Conservation (phyloP, 2,113 vertebrate species). For the Elanoides forficatus region DNA sequence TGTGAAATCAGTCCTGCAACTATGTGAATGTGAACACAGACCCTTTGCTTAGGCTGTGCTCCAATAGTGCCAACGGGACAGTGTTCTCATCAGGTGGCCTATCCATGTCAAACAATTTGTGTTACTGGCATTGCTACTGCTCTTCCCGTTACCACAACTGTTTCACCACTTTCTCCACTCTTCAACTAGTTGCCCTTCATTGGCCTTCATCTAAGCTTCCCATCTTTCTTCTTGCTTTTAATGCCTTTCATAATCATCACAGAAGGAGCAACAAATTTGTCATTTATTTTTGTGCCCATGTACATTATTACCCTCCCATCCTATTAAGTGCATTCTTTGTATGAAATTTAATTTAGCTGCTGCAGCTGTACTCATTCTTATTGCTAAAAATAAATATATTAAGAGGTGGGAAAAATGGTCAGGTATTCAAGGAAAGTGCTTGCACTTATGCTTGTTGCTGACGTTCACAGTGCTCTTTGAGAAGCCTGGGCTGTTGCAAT, state of each 20-base stretch:
- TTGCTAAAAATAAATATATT: constrained; percentile 2
- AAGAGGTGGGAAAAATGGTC: neutral
- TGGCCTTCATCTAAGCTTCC: neutral
- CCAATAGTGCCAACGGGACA: neutral
- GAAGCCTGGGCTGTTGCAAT: neutral
- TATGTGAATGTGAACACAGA: neutral
- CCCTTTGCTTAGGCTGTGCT: neutral
- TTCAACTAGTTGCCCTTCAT: neutral
- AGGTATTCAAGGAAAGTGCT: neutral
- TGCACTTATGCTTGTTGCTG: neutral
- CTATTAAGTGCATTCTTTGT: neutral
- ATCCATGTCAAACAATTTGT: neutral
- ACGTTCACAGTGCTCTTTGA: neutral
- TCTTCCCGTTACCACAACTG: neutral
- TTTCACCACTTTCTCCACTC: neutral
- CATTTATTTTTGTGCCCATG: neutral
- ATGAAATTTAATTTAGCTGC: constrained; percentile 2
- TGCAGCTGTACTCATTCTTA: neutral
- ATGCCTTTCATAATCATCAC: neutral
- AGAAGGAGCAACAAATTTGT: neutral
- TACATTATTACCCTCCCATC: neutral
- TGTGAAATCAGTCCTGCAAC: neutral
- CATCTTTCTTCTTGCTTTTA: neutral
- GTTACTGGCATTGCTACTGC: neutral
- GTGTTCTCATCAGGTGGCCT: neutral